Base-by-base conservation (phyloP, 2,888 invertebrate species). In the Hypomecis punctinalis region DNA sequence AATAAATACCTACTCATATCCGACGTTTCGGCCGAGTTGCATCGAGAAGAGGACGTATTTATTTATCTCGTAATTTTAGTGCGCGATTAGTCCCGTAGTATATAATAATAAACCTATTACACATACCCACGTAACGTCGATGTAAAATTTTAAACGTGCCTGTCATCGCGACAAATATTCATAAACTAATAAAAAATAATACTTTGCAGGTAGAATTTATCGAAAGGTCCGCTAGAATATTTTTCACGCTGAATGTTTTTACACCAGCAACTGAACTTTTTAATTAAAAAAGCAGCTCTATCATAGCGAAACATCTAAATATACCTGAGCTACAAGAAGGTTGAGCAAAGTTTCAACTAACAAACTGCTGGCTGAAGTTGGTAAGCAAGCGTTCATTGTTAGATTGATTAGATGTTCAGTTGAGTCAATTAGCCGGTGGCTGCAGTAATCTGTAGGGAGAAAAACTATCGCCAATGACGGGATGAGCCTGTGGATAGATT, bases 401-500 rank as follows among this genome's bases (percentile, higher is more conserved):
- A 56, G 52, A 64, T 64, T 55, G 55, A 64, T 60, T 43, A 51
- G 59, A 61, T 48, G 56, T 56, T 65, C 52, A 57, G 49, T 47
- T 37, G 60, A 68, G 59, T 57, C 48, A 65, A 63, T 61, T 57
- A 53, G 40, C 51, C 48, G 37, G 42, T 53, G 49, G 51, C 35
- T 48, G 64, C 61, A 47, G 60, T 60, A 71, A 66, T 67, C 65
- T 66, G 69, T 54, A 67, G 63, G 63, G 69, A 67, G 75, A 69
- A 77, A 77, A 76, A 73, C 70, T 67, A 73, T 67, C 63, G 69
- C 69, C 72, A 76, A 67, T 65, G 66, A 45, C 43, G 62, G 70
- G 71, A 79, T 72, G 69, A 77, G 60, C 70, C 73, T 63, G 57
- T 72, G 77, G 72, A 74, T 76, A 75, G 78, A 82, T 80, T 80